Conservation (phyloP, 2,888 invertebrate species). For the Spisula subtruncata region DNA sequence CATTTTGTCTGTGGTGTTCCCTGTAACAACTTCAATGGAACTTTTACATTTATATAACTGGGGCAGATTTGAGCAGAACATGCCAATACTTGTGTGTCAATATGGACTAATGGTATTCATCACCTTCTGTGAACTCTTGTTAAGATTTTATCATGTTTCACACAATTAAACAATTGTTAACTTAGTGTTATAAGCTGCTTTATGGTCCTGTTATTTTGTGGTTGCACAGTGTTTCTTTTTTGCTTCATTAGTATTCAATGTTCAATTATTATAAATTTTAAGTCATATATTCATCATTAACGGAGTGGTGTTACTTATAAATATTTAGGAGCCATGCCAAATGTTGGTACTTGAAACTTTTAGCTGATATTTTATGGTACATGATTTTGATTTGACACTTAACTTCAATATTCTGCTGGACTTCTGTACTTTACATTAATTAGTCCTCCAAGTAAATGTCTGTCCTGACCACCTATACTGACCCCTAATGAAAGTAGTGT, state of each 20-base stretch:
- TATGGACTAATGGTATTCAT: no score
- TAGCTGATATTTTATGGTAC: neutral
- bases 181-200: slow-evolving; percentile 39
- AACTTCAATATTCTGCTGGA: neutral
- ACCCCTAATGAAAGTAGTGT: no score
- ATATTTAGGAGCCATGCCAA: slow-evolving; percentile 25
- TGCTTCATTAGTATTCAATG: slow-evolving; percentile 44
- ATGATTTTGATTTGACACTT: neutral
- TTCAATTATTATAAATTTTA: slow-evolving; percentile 31
- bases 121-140: neutral
- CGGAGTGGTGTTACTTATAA: slow-evolving; percentile 59
- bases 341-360: slow-evolving; percentile 30
- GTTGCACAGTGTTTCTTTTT: slow-evolving; percentile 57
- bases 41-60: no score
- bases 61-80: no score
- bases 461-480: no score
- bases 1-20: no score
- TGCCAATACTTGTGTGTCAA: no score
- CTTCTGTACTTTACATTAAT: no score
- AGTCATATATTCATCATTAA: slow-evolving; percentile 63
- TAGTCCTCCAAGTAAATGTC: neutral
- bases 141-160: neutral
- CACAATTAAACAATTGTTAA: slow-evolving; percentile 2
- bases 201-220: slow-evolving; percentile 54
- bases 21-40: no score